Conservation (phyloP, 30 jellyfish, hydroid and myxozoan species). For the Hydractinia symbiolongicarpus region DNA sequence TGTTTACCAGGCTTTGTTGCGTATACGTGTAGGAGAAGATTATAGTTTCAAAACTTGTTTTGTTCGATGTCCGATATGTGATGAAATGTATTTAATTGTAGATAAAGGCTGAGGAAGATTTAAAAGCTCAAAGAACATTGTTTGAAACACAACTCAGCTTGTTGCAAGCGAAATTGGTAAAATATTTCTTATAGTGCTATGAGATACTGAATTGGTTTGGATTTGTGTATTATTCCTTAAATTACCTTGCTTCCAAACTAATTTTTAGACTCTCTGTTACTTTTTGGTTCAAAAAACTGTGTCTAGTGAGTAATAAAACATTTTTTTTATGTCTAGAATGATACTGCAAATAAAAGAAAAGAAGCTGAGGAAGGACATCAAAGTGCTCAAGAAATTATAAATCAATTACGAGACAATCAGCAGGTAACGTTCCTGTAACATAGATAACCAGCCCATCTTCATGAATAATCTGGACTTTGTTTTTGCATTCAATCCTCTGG, state of each 20-base stretch:
- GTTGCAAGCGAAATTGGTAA: constrained; percentile 48
- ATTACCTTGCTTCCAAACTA: too few relatives aligned
- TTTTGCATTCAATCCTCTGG: too few relatives aligned
- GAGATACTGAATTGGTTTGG: too few relatives aligned
- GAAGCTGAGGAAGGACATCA: constrained; percentile 58
- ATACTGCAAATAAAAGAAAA: constrained; percentile 47
- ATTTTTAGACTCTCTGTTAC: too few relatives aligned
- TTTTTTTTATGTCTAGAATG: constrained; percentile 23
- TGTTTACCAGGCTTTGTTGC: too few relatives aligned
- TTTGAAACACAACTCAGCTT: constrained; percentile 44
- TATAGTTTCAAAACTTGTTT: not conserved
- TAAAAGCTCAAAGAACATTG: constrained; percentile 39
- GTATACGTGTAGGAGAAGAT: too few relatives aligned
- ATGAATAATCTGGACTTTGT: not conserved
- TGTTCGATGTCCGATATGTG: not conserved
- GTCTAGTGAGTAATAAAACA: too few relatives aligned
- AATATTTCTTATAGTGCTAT: not conserved
- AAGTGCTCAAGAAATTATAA: constrained; percentile 54
- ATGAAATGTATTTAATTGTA: not conserved
- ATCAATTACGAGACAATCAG: constrained; percentile 54
- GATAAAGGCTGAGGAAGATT: constrained; percentile 39
- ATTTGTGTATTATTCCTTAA: too few relatives aligned
- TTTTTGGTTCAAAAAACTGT: too few relatives aligned
- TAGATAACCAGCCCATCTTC: not conserved
- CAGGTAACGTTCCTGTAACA: constrained; percentile 37